Evolutionary conservation across 2,797 vertebrate genomes (phyloP).

Genomic region (Ispidina lecontei): DNA sequence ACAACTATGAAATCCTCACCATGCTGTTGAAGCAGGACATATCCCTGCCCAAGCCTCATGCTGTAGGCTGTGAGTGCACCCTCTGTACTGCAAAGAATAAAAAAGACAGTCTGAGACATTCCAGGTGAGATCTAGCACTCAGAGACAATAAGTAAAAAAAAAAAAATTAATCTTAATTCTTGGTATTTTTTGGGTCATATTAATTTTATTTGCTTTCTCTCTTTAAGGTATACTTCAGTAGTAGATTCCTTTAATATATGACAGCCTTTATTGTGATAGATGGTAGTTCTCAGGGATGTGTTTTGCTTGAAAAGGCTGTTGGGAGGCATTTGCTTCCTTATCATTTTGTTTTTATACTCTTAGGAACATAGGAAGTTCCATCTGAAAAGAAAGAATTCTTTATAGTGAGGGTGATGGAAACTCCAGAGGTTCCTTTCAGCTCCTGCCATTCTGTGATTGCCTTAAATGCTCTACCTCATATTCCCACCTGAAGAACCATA

Average conservation of each 20-base stretch:
- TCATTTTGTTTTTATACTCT: not conserved
- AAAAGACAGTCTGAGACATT: conserved; percentile 97
- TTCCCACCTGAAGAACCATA: not conserved
- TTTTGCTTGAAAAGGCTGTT: not conserved
- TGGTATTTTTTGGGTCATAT: not conserved
- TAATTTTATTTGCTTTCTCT: not conserved
- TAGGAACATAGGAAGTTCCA: not conserved
- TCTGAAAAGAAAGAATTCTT: too few relatives aligned
- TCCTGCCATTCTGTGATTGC: not conserved
- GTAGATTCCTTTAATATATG: not conserved
- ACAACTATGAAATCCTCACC: conserved; percentile 98
- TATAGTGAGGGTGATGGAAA: not conserved
- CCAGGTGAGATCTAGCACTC: conserved; percentile 81
- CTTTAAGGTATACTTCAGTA: not conserved
- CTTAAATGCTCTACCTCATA: not conserved
- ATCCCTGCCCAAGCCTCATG: conserved; percentile 96
- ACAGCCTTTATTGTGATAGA: not conserved
- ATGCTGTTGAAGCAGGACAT: conserved; percentile 98
- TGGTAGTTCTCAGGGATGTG: not conserved
- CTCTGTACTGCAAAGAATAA: conserved; percentile 99
- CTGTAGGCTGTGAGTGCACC: conserved; percentile 97
- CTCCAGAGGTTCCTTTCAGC: not conserved
- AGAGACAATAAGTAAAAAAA: not conserved
- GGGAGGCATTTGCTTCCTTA: not conserved
- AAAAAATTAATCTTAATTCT: not conserved